phyloP scores from a whole-genome alignment of 2,888 invertebrate genomes.

The Cryptophagus acutangulus region DNA sequence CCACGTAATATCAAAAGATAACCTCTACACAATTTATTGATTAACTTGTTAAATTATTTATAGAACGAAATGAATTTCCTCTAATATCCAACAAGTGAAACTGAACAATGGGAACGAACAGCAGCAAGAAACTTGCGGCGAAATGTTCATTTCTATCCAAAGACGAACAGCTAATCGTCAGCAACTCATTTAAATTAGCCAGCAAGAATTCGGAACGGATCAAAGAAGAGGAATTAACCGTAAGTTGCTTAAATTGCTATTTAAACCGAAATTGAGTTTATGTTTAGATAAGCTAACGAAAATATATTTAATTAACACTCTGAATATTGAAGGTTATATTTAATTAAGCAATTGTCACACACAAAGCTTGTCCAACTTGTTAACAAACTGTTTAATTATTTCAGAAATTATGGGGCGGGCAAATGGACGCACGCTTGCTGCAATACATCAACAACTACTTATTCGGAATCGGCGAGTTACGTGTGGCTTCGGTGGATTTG shows the following conservation, averaged over 20 bases:
- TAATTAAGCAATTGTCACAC: slow-evolving; percentile 7
- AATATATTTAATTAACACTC: no score
- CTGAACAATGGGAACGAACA: slow-evolving; percentile 52
- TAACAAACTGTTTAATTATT: no score
- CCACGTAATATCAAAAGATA: no score
- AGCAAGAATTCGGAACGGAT: slow-evolving; percentile 62
- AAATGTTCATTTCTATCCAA: slow-evolving; percentile 60
- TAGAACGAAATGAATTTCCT: no score
- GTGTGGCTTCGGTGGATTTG: slow-evolving; percentile 54
- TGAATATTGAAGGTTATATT: no score
- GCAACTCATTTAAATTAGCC: slow-evolving; percentile 57
- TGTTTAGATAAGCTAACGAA: no score
- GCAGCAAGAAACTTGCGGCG: slow-evolving; percentile 61
- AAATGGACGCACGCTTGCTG: slow-evolving; percentile 62
- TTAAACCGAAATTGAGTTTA: background rate
- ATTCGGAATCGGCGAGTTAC: slow-evolving; percentile 55
- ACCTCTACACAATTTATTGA: no score
- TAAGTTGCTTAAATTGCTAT: slow-evolving; percentile 48
- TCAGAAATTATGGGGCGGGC: slow-evolving; percentile 66
- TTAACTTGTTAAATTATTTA: no score
- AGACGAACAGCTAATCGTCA: slow-evolving; percentile 60
- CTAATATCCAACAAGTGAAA: no score
- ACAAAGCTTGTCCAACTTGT: background rate
- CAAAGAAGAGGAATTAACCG: slow-evolving; percentile 63
- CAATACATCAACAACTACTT: slow-evolving; percentile 65